phyloP scores from a whole-genome alignment of 2,113 vertebrate species.

The Henicopernis longicauda region DNA sequence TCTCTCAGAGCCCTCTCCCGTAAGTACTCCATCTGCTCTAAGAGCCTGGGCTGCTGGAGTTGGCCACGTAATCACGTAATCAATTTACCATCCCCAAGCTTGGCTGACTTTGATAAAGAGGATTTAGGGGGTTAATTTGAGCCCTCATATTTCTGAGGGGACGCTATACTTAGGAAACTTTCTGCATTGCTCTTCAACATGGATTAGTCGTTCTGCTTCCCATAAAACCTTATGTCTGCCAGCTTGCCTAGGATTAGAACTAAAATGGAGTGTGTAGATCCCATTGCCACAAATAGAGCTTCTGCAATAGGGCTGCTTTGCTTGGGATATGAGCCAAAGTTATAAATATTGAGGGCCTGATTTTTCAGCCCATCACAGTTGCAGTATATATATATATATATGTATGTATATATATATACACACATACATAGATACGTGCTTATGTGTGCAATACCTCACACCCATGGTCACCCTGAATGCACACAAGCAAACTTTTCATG shows the following conservation, averaged over 20 bases:
- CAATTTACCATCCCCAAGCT: constrained; percentile 30
- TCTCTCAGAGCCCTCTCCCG: not conserved
- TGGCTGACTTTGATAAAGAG: constrained; percentile 59
- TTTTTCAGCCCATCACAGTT: constrained; percentile 29
- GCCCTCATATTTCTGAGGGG: constrained; percentile 51
- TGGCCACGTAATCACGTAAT: constrained; percentile 27
- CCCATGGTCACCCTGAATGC: not conserved
- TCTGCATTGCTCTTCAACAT: constrained; percentile 10
- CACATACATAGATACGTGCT: not conserved
- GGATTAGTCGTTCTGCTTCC: constrained; percentile 68
- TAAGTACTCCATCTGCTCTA: constrained; percentile 15
- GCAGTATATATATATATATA: not conserved
- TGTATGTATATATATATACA: not conserved
- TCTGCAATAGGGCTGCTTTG: constrained; percentile 37
- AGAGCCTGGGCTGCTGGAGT: not conserved
- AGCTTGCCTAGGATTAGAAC: constrained; percentile 60
- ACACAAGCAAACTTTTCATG: not conserved
- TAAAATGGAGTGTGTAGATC: constrained; percentile 57
- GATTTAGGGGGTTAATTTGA: constrained; percentile 62
- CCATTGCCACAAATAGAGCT: constrained; percentile 56
- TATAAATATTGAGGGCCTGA: constrained; percentile 58
- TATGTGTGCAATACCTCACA: not conserved
- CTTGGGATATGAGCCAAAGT: constrained; percentile 56
- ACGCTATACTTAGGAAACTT: constrained; percentile 46
- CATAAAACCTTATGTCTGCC: constrained; percentile 64